Conservation (phyloP, 2,888 invertebrate species). For the Podotricha telesiphe region DNA sequence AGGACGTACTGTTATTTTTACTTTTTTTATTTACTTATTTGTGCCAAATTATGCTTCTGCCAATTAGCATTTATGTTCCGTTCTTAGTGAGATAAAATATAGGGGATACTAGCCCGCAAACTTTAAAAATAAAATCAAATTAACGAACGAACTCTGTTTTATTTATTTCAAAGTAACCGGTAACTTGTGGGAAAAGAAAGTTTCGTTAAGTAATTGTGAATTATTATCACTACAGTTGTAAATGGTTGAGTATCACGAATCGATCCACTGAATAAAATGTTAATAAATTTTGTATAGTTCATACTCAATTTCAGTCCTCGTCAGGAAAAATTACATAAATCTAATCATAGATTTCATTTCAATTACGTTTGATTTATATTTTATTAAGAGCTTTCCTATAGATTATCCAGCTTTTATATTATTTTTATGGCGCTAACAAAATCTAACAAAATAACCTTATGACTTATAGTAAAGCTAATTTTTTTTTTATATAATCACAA, state of each 20-base stretch:
- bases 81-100: no score
- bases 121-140: constrained; percentile 40
- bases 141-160: constrained; percentile 33
- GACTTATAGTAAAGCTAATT: no score
- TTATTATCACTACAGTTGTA: not conserved
- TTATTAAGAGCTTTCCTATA: no score
- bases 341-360: no score
- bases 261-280: not conserved
- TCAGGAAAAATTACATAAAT: not conserved
- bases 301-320: not conserved
- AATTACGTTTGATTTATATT: no score
- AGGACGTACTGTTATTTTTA: no score
- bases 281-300: no score
- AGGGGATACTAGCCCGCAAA: not conserved
- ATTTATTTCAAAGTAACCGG: constrained; percentile 53
- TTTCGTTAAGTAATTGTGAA: constrained; percentile 2
- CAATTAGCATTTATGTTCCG: not conserved
- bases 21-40: not conserved
- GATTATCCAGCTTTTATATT: no score
- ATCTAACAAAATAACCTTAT: no score
- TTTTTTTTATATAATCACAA: no score
- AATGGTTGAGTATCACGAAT: not conserved
- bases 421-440: no score
- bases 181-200: not conserved
- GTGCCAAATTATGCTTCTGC: not conserved